Percentiles rank a stretch among this genome's conserved stretches.
These are phyloP conservation scores for Drosophila mojavensis DNA, from an alignment of 1,140 invertebrate genomes.

Conservation along the genomic window DNA sequence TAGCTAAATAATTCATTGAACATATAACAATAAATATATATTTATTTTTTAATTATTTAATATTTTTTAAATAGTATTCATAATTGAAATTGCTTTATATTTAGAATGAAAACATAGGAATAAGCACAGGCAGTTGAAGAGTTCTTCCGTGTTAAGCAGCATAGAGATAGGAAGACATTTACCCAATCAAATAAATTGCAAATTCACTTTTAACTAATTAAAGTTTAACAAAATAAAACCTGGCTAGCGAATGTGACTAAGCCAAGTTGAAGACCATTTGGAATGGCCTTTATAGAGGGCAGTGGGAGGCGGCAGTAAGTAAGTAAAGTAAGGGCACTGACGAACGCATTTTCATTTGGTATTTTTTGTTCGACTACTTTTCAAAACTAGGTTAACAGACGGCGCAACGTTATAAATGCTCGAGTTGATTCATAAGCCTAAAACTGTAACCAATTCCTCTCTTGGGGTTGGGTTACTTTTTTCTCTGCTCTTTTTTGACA, in stretches of 20 bases:
- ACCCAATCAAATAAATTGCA: no score
- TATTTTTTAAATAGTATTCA: neutral
- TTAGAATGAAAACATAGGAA: no score
- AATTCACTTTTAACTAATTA: conserved; percentile 52
- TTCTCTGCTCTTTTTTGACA: conserved; percentile 25
- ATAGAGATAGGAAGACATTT: conserved; percentile 2
- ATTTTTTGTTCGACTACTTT: conserved; percentile 14
- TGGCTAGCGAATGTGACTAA: conserved; percentile 68
- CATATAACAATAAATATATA: neutral
- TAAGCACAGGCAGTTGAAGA: no score
- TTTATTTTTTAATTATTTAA: neutral
- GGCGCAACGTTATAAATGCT: conserved; percentile 39
- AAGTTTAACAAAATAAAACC: conserved; percentile 76
- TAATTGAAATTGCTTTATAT: no score
- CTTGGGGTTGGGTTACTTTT: conserved; percentile 32
- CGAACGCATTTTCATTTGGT: conserved; percentile 37
- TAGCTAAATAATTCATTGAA: neutral
- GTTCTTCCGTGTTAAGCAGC: neutral
- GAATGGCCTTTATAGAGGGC: conserved; percentile 20
- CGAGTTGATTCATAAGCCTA: conserved; percentile 71
- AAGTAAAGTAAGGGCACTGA: conserved; percentile 39
- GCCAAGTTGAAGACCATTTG: conserved; percentile 38
- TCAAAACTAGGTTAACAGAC: conserved; percentile 64
- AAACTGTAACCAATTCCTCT: conserved; percentile 71
- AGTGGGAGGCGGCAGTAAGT: conserved; percentile 28